These are phyloP conservation scores for Orthosia gothica DNA, from an alignment of 2,888 invertebrate species.

Conservation along the genomic window DNA sequence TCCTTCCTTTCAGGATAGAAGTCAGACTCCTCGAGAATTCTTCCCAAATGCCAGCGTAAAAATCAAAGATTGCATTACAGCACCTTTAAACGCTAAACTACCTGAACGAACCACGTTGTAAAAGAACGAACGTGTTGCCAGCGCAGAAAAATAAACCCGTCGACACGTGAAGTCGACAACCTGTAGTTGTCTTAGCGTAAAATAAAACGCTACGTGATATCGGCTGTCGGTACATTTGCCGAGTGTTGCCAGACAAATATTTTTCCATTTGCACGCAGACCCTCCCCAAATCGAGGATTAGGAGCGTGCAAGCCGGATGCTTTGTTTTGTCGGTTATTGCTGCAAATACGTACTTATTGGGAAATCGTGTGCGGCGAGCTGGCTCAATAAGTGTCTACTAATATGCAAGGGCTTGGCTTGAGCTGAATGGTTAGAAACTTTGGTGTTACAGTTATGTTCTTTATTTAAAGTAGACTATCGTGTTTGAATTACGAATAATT, in stretches of 20 bases:
- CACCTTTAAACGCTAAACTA: slow-evolving; percentile 47
- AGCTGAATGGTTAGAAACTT: slow-evolving; percentile 2
- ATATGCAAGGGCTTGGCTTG: slow-evolving; percentile 29
- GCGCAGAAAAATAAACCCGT: slow-evolving; percentile 66
- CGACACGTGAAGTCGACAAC: slow-evolving; percentile 69
- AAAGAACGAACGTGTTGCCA: slow-evolving; percentile 71
- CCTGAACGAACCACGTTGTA: slow-evolving; percentile 66
- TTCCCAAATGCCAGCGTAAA: slow-evolving; percentile 17
- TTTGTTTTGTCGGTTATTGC: slow-evolving; percentile 76
- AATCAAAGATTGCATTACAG: slow-evolving; percentile 57
- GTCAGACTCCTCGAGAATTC: slow-evolving; percentile 27
- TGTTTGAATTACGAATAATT: not conserved
- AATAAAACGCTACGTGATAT: slow-evolving; percentile 82
- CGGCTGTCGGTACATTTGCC: slow-evolving; percentile 64
- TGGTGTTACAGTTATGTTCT: not conserved
- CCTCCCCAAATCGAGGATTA: slow-evolving; percentile 87
- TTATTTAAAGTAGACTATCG: not conserved
- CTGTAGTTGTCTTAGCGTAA: slow-evolving; percentile 79
- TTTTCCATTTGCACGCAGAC: slow-evolving; percentile 87
- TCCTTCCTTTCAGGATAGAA: slow-evolving; percentile 5
- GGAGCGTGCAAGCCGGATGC: slow-evolving; percentile 76
- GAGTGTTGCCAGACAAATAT: slow-evolving; percentile 88
- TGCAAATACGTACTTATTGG: slow-evolving; percentile 66
- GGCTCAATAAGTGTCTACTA: slow-evolving; percentile 44
- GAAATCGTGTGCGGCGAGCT: slow-evolving; percentile 56